Conservation (phyloP, 1,140 invertebrate genomes). For the Brevipalpus yothersi region DNA sequence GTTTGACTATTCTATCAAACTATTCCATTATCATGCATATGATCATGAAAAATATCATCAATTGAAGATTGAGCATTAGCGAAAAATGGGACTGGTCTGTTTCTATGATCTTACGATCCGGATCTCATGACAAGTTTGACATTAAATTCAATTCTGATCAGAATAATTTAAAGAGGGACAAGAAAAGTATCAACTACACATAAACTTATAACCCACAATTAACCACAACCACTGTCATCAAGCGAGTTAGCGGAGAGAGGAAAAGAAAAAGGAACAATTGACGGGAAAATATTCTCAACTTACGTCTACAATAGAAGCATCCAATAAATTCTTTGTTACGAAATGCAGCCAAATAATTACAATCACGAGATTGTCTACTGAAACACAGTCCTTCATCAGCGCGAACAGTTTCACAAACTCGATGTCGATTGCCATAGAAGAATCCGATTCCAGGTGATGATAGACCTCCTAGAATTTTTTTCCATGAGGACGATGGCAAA, state of each 20-base stretch:
- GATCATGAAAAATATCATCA: no score
- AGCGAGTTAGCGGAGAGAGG: no score
- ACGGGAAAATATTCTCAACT: background rate
- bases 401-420: background rate
- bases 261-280: no score
- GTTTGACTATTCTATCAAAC: background rate
- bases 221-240: no score
- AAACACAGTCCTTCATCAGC: background rate
- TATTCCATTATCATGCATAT: background rate
- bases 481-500: background rate
- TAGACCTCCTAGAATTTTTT: background rate
- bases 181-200: no score
- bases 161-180: no score
- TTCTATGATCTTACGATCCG: no score
- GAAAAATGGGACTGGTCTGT: no score
- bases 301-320: conserved; percentile 1
- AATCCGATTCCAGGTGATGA: background rate
- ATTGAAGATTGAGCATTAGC: no score
- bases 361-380: background rate
- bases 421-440: background rate
- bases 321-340: background rate
- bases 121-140: no score
- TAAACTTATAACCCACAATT: no score
- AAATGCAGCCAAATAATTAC: background rate
- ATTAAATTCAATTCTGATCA: no score